phyloP scores from a whole-genome alignment of 2,888 invertebrate genomes.

The Anthophora plumipes region DNA sequence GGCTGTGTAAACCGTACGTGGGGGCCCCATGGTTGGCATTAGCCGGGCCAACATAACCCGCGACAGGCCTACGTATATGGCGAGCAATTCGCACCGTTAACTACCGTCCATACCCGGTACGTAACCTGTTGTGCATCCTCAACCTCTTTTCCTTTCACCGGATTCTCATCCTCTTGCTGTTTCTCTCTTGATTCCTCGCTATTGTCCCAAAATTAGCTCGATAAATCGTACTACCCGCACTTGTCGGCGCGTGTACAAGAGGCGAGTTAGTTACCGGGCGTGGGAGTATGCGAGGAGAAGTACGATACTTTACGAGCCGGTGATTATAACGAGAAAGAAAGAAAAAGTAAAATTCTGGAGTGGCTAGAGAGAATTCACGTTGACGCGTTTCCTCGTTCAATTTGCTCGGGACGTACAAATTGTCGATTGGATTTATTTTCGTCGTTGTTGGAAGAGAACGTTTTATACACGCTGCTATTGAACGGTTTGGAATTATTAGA shows the following conservation, averaged over 20 bases:
- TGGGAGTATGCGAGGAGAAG: constrained; percentile 22
- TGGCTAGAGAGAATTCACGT: background rate
- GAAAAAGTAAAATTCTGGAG: constrained; percentile 27
- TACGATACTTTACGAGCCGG: constrained; percentile 21
- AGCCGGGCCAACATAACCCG: constrained; percentile 71
- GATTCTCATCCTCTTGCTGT: constrained; percentile 55
- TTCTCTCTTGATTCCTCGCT: constrained; percentile 45
- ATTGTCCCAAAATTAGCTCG: constrained; percentile 79
- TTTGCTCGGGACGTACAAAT: background rate
- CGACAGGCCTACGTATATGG: constrained; percentile 74
- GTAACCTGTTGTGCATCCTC: constrained; percentile 56
- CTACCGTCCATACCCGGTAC: constrained; percentile 58
- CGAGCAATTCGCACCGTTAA: constrained; percentile 76
- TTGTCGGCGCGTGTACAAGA: constrained; percentile 1
- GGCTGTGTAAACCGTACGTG: constrained; percentile 66
- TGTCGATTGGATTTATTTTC: constrained; percentile 5
- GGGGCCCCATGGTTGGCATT: constrained; percentile 63
- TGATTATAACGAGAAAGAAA: constrained; percentile 27
- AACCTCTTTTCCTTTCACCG: constrained; percentile 50
- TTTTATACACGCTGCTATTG: too few species aligned
- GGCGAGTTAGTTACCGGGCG: constrained; percentile 25
- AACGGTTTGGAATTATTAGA: too few species aligned
- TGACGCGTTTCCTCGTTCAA: background rate
- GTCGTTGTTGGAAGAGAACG: background rate
- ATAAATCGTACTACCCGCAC: constrained; percentile 71